These are phyloP conservation scores for Meiosimyza platycephala DNA, from an alignment of 2,888 invertebrate species.

Conservation along the genomic window DNA sequence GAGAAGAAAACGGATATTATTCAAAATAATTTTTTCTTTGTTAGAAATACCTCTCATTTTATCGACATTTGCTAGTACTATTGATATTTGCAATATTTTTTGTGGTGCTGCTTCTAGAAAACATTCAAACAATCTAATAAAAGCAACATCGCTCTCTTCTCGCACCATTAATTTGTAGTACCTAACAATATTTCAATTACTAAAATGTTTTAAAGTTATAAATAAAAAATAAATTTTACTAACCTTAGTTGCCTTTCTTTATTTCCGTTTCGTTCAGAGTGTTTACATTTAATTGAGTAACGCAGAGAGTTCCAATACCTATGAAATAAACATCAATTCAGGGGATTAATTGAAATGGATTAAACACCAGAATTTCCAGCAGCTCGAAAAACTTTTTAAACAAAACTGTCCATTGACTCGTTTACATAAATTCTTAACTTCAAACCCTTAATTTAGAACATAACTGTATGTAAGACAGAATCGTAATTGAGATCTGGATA, in stretches of 20 bases:
- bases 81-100: constrained; percentile 79
- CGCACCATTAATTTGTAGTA: constrained; percentile 81
- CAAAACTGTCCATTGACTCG: too few species aligned
- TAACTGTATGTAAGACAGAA: too few species aligned
- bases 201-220: not conserved
- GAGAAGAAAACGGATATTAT: not conserved
- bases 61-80: constrained; percentile 73
- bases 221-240: not conserved
- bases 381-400: too few species aligned
- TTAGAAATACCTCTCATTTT: constrained; percentile 68
- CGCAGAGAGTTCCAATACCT: constrained; percentile 54
- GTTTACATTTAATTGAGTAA: constrained; percentile 54
- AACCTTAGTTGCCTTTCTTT: constrained; percentile 51
- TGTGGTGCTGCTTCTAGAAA: constrained; percentile 86
- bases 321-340: not conserved
- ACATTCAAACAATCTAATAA: constrained; percentile 82
- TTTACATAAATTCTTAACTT: too few species aligned
- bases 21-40: not conserved
- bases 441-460: too few species aligned
- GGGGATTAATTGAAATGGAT: too few species aligned
- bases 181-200: constrained; percentile 47
- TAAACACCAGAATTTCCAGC: too few species aligned
- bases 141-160: constrained; percentile 83
- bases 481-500: too few species aligned
- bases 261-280: constrained; percentile 50